Evolutionary conservation across 2,113 vertebrate species (phyloP).

Genomic region (Danionella cerebrum): DNA sequence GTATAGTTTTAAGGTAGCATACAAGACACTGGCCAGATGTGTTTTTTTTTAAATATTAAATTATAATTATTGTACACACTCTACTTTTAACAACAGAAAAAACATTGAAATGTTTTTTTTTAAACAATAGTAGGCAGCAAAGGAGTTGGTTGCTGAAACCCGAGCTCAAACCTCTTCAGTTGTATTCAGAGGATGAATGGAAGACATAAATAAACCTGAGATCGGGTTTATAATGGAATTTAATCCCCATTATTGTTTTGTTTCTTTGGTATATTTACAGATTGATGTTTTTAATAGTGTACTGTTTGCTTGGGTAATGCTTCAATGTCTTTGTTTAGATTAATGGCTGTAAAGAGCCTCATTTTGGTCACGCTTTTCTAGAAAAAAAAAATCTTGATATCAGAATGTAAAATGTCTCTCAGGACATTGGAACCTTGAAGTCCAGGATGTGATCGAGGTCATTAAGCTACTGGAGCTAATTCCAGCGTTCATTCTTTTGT

Average conservation of each 20-base stretch:
- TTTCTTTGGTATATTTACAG: constrained; percentile 42
- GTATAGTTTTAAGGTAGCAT: too few relatives aligned
- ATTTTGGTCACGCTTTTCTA: not conserved
- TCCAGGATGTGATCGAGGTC: constrained; percentile 52
- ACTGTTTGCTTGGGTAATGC: constrained; percentile 60
- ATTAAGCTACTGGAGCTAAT: not conserved
- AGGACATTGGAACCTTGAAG: constrained; percentile 23
- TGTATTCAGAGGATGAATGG: too few relatives aligned
- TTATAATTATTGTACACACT: too few relatives aligned
- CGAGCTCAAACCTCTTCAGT: too few relatives aligned
- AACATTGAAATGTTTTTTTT: too few relatives aligned
- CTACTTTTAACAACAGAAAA: too few relatives aligned
- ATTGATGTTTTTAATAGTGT: constrained; percentile 46
- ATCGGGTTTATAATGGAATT: too few relatives aligned
- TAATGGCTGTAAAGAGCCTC: constrained; percentile 54
- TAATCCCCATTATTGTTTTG: constrained; percentile 29
- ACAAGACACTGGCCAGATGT: too few relatives aligned
- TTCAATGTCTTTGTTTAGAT: constrained; percentile 68
- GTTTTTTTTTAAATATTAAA: too few relatives aligned
- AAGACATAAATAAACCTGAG: too few relatives aligned
- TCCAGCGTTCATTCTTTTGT: constrained; percentile 67
- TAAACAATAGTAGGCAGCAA: too few relatives aligned
- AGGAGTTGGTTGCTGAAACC: too few relatives aligned
- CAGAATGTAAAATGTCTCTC: constrained; percentile 55
- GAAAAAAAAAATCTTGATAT: constrained; percentile 26